Evolutionary conservation across 2,888 invertebrate genomes (phyloP), one percentile per base, ranked within the genome.

Genomic region (Phengaris arion): DNA sequence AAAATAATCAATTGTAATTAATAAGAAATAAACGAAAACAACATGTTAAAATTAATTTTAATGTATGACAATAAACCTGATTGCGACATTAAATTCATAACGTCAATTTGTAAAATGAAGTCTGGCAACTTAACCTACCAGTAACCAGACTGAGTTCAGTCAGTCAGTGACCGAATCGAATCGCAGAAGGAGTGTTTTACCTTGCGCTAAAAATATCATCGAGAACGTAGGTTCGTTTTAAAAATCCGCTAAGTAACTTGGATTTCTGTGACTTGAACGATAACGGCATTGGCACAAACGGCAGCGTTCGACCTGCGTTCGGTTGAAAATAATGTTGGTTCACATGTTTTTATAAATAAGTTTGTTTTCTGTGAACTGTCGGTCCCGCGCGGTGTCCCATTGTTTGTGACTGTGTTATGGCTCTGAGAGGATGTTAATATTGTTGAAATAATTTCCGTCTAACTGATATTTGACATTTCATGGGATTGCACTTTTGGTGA

Each of bases 401-500:
- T 90, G 90, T 90, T 90, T 86, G 87, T 89, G 88, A 86, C 83
- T 83, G 85, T 88, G 88, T 87, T 88, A 82, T 83, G 82, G 83
- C 82, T 85, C 85, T 88, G 84, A 85, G 84, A 91, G 91, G 89
- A 92, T 92, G 91, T 91, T 83, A 84, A 86, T 77, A 76, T 75
- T 78, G 76, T 77, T 79, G 75, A 74, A 75, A 75, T 80, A 79
- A 81, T 79, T 78, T 78, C 77, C 72, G 78, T 79, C 75, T 76
- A 74, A 75, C 74, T 77, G 74, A 76, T 80, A 84, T 88, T 86
- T 86, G 85, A 81, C 86, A 84, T 87, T 93, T 87, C 85, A 92
- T 92, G 92, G 92, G 87, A 90, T 89, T 89, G 82, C 79, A 85
- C 80, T 83, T 83, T 84, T 85, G 91, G 92, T 93, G 81, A 90